phyloP scores from a whole-genome alignment of 1,140 invertebrate genomes.

The Drosophila pandora region DNA sequence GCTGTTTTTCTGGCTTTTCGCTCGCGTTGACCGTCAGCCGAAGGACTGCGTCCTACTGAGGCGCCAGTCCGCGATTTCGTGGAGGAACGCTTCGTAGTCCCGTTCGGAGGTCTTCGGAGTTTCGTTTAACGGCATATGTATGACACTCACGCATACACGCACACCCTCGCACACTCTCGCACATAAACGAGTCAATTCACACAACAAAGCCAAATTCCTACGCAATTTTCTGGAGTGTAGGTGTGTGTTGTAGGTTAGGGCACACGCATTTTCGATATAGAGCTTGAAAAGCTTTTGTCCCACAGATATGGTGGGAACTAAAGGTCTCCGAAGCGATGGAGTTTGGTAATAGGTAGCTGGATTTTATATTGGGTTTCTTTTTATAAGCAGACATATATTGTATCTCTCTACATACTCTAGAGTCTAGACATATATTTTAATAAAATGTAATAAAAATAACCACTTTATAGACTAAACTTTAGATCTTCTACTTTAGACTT shows the following conservation, averaged over 20 bases:
- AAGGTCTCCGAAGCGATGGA: background rate
- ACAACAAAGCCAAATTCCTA: slow-evolving; percentile 69
- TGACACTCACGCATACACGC: slow-evolving; percentile 17
- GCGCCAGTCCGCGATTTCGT: slow-evolving; percentile 46
- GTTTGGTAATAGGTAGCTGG: background rate
- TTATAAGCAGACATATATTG: background rate
- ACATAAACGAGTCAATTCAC: slow-evolving; percentile 12
- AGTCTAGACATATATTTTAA: background rate
- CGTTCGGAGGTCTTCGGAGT: slow-evolving; percentile 24
- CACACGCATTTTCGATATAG: slow-evolving; percentile 51
- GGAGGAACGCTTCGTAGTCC: slow-evolving; percentile 33
- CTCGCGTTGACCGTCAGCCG: slow-evolving; percentile 79
- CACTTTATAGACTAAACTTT: background rate
- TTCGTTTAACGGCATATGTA: slow-evolving; percentile 9
- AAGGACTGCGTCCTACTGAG: slow-evolving; percentile 80
- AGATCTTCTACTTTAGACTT: no score
- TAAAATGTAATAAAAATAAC: background rate
- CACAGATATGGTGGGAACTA: slow-evolving; percentile 4
- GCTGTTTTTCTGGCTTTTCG: slow-evolving; percentile 55
- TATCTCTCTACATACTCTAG: no score
- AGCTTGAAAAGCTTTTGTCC: slow-evolving; percentile 42
- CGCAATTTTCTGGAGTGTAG: slow-evolving; percentile 52
- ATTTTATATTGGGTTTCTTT: background rate
- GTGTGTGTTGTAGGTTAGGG: slow-evolving; percentile 71
- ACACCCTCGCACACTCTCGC: no score